Conservation (phyloP, 2,888 invertebrate genomes). For the Hirtodrosophila trivittata region DNA sequence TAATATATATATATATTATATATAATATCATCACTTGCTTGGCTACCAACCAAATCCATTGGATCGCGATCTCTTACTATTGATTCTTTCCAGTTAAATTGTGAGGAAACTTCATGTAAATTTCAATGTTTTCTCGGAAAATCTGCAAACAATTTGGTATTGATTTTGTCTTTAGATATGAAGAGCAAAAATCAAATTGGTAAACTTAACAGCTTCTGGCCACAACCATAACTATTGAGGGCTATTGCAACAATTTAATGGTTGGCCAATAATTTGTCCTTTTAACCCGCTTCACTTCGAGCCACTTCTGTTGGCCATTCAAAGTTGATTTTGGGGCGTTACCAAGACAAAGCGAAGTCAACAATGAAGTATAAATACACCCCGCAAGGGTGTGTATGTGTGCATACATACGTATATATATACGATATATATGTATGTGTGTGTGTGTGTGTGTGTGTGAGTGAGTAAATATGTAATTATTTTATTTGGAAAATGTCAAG, state of each 20-base stretch:
- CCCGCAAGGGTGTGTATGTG: constrained; percentile 35
- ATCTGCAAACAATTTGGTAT: constrained; percentile 71
- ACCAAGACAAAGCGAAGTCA: constrained; percentile 69
- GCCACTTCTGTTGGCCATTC: constrained; percentile 38
- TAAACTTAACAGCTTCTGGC: constrained; percentile 66
- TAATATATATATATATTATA: too few species aligned
- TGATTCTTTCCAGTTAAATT: too few species aligned
- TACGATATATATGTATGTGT: too few species aligned
- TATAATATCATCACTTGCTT: too few species aligned
- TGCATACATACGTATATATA: too few species aligned
- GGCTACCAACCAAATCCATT: too few species aligned
- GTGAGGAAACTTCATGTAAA: too few species aligned
- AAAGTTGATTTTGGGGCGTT: constrained; percentile 39
- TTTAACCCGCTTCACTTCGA: neutral
- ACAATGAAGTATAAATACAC: constrained; percentile 69
- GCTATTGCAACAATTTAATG: constrained; percentile 67
- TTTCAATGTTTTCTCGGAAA: constrained; percentile 40
- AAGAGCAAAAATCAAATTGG: constrained; percentile 65
- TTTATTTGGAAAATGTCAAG: constrained; percentile 69
- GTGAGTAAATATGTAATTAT: constrained; percentile 50
- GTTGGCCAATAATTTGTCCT: constrained; percentile 52
- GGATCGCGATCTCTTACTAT: too few species aligned
- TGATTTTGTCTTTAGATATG: constrained; percentile 62
- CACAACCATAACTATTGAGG: constrained; percentile 77
- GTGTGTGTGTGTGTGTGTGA: too few species aligned